Conservation (phyloP, 2,797 vertebrate species). For the Pipistrellus kuhlii region DNA sequence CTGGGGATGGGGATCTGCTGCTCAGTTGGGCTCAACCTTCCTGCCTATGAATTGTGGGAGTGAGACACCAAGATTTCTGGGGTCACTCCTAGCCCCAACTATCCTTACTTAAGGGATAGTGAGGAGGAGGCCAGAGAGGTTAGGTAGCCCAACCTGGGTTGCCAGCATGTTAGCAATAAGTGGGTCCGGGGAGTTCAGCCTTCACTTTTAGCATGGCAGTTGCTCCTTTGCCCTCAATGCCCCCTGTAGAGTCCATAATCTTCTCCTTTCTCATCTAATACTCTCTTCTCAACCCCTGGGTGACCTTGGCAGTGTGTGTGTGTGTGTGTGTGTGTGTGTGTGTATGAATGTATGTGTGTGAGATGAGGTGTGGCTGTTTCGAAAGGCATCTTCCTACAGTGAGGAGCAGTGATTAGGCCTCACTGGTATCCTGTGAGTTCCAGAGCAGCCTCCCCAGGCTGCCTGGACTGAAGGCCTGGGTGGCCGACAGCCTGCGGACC, state of each 20-base stretch:
- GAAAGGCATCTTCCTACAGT: background rate
- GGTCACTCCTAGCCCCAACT: background rate
- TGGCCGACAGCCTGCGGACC: background rate
- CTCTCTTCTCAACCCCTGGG: background rate
- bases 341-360: background rate
- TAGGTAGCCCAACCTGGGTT: background rate
- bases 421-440: background rate
- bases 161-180: background rate
- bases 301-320: background rate
- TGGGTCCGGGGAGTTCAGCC: background rate
- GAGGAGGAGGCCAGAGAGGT: background rate
- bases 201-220: background rate
- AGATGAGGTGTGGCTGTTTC: conserved; percentile 5
- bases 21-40: background rate
- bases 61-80: background rate
- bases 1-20: background rate
- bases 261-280: background rate
- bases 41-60: background rate
- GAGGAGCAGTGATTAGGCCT: background rate
- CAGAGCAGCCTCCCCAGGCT: background rate
- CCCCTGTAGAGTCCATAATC: background rate
- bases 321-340: background rate
- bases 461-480: background rate
- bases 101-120: background rate
- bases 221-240: background rate